phyloP scores from a whole-genome alignment of 2,888 invertebrate genomes.

The Petrolisthes cinctipes region DNA sequence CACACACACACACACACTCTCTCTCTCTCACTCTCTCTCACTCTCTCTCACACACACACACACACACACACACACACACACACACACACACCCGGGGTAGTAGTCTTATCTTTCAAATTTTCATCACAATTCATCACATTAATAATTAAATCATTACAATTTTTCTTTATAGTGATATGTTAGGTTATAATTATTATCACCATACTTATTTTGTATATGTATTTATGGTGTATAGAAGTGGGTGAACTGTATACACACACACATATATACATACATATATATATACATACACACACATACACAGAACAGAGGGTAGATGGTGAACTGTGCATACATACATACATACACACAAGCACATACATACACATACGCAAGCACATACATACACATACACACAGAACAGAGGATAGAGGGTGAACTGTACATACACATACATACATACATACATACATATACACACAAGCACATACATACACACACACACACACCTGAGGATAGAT shows the following conservation, averaged over 20 bases:
- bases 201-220: too few relatives aligned
- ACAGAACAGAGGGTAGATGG: too few relatives aligned
- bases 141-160: too few relatives aligned
- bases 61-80: constrained; percentile 23
- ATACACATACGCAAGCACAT: background rate
- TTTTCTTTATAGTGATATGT: too few relatives aligned
- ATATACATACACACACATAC: too few relatives aligned
- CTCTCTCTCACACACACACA: constrained; percentile 38
- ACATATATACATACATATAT: too few relatives aligned
- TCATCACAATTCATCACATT: too few relatives aligned
- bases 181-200: too few relatives aligned
- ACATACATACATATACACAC: background rate
- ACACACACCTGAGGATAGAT: too few relatives aligned
- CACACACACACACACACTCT: constrained; percentile 37
- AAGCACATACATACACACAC: background rate
- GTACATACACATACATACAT: background rate
- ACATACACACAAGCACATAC: background rate
- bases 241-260: too few relatives aligned
- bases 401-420: background rate
- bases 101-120: background rate
- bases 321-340: too few relatives aligned
- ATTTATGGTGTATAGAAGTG: too few relatives aligned
- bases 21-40: constrained; percentile 23
- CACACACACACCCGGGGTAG: background rate
- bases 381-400: background rate